Percentiles rank a stretch among this genome's conserved stretches.
These are phyloP conservation scores for Cheilosia impressa DNA, from an alignment of 2,888 invertebrate genomes.

Conservation along the genomic window DNA sequence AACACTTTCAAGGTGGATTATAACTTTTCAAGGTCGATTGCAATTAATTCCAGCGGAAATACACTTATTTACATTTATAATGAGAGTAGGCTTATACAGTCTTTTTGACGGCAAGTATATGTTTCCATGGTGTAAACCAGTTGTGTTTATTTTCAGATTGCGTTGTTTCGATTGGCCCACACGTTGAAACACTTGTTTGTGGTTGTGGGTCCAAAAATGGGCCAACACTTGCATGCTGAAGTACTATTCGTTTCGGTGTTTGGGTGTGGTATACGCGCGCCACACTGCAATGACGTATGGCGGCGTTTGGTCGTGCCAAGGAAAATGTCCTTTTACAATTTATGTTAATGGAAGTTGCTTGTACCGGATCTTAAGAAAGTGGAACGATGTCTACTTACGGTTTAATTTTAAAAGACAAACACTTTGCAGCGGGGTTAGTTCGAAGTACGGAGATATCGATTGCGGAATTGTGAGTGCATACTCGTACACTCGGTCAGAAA, in stretches of 20 bases:
- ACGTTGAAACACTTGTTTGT: conserved; percentile 38
- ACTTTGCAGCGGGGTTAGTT: no score
- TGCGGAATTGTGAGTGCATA: no score
- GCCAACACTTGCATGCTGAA: conserved; percentile 52
- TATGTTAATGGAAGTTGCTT: conserved; percentile 12
- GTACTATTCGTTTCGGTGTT: conserved; percentile 33
- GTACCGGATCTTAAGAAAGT: conserved; percentile 17
- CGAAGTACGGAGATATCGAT: no score
- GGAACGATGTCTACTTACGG: background rate
- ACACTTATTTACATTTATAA: conserved; percentile 6
- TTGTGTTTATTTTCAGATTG: conserved; percentile 32
- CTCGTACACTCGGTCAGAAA: no score
- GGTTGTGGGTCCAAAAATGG: conserved; percentile 24
- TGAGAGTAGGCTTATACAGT: background rate
- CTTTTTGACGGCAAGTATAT: conserved; percentile 1
- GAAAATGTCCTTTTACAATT: conserved; percentile 13
- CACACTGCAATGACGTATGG: conserved; percentile 14
- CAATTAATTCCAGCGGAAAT: conserved; percentile 10
- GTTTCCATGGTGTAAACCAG: conserved; percentile 20
- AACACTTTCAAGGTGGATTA: background rate
- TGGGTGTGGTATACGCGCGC: conserved; percentile 8
- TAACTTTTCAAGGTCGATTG: conserved; percentile 31
- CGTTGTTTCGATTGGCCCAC: conserved; percentile 28
- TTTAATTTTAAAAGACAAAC: background rate
- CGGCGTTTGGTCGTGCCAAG: background rate